These are phyloP conservation scores for Mus minutoides DNA, from an alignment of 2,797 vertebrate species.

Conservation along the genomic window DNA sequence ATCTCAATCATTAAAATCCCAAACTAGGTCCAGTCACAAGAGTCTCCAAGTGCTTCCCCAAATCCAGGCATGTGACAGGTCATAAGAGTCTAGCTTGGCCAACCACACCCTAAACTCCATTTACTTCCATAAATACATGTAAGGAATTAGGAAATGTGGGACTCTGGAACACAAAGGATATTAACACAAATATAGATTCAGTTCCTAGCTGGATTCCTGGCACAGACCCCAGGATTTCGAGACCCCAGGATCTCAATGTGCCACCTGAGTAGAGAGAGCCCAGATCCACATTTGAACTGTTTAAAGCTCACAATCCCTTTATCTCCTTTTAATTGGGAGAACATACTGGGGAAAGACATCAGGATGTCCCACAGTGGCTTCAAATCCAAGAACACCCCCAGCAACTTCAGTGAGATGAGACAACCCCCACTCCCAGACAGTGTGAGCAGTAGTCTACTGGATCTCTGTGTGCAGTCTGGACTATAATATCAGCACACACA, in stretches of 20 bases:
- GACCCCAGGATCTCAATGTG: background rate
- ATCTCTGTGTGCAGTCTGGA: background rate
- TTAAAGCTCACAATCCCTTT: background rate
- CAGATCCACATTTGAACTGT: background rate
- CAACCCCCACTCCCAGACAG: background rate
- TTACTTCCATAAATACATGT: constrained; percentile 59
- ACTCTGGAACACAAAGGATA: constrained; percentile 11
- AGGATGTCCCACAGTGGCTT: background rate
- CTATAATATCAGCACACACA: background rate
- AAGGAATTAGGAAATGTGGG: background rate
- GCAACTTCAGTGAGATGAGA: background rate
- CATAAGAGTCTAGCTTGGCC: constrained; percentile 71
- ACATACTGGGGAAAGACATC: background rate
- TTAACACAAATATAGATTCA: background rate
- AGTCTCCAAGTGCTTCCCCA: constrained; percentile 64
- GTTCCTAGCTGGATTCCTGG: background rate
- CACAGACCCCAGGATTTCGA: background rate
- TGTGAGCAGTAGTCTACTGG: background rate
- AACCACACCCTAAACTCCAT: constrained; percentile 35
- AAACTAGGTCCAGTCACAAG: constrained; percentile 68
- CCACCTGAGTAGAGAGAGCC: background rate
- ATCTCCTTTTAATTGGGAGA: constrained; percentile 24
- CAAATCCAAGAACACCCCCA: background rate
- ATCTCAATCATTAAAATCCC: constrained; percentile 55
- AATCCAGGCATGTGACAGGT: constrained; percentile 75